Evolutionary conservation across 2,113 vertebrate species (phyloP), one percentile per base, ranked within the genome.

Genomic region (Lanius collurio): DNA sequence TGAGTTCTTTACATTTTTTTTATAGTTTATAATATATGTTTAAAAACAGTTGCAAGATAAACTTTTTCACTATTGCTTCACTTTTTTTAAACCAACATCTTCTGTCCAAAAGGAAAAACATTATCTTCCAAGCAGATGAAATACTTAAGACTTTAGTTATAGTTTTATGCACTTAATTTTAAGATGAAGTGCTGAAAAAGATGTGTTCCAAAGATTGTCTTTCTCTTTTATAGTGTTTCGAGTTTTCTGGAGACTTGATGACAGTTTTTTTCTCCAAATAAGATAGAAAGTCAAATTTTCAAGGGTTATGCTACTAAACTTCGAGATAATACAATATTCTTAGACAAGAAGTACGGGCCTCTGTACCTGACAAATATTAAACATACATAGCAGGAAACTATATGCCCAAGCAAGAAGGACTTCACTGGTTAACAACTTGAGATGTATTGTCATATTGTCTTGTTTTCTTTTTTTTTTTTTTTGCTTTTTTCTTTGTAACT

Each of bases 221-320:
- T 73, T 31, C 41, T 49, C 37, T 80, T 84, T 65, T 81, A 20
- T 69, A 65, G 3, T 52, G 2, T 64, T 75, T 47, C 60, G 22
- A 2, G 0, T 15, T 56, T 50, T 52, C 47, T 52, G 8, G 22
- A 22, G 15, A 2, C 17, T 52, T 67, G 4, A 13, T 50, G 35
- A 21, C 6, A 0, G 1, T 4, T 28, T 50, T 50, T 28, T 2
- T 1, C 26, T 30, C 27, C 15, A 56, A 20, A 13, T 37, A 37
- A 46, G 6, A 41, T 4, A 44, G 9, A 79, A 80, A 71, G 4
- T 9, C 4, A 70, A 13, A 6, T 68, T 76, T 79, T 79, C 24
- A 39, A 60, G 46, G 20, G 8, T 41, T 62, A 4, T 75, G 28
- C 4, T 62, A 15, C 57, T 71, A 65, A 83, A 79, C 7, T 33